phyloP scores from a whole-genome alignment of 2,113 vertebrate genomes.

The Isurus oxyrinchus region DNA sequence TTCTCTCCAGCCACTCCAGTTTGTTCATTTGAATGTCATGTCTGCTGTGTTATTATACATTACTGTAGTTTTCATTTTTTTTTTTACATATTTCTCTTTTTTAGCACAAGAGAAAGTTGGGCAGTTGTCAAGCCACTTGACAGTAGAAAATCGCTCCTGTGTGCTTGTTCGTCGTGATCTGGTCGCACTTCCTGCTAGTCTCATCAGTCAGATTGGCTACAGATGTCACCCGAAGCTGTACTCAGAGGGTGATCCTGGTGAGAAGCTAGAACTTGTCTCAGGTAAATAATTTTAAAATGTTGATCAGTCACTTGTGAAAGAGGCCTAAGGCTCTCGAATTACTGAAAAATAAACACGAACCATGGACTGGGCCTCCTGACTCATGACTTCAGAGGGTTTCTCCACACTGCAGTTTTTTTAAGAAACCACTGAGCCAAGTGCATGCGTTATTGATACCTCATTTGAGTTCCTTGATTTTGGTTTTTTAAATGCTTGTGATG shows the following conservation, averaged over 20 bases:
- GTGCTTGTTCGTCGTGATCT: conserved; percentile 91
- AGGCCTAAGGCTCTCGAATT: background rate
- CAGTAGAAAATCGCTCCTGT: conserved; percentile 83
- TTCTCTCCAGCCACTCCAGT: background rate
- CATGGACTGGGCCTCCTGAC: background rate
- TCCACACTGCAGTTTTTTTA: background rate
- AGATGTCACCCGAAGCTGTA: conserved; percentile 98
- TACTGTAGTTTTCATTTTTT: background rate
- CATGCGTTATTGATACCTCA: background rate
- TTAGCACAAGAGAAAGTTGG: conserved; percentile 77
- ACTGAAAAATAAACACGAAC: background rate
- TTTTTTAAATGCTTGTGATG: background rate
- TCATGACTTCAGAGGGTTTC: background rate
- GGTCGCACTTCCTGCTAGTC: conserved; percentile 89
- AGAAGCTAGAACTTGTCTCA: conserved; percentile 93
- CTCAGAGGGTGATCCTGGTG: conserved; percentile 92
- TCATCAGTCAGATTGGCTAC: conserved; percentile 97
- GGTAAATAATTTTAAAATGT: conserved; percentile 55
- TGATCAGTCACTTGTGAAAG: background rate
- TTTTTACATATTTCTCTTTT: background rate
- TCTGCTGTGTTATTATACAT: background rate
- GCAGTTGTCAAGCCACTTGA: conserved; percentile 65
- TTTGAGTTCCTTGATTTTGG: background rate
- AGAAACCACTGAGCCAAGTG: background rate
- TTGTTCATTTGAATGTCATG: background rate